Percentiles rank a stretch among this genome's conserved stretches.
These are phyloP conservation scores for Diabrotica virgifera DNA, from an alignment of 1,140 invertebrate genomes.

Conservation along the genomic window DNA sequence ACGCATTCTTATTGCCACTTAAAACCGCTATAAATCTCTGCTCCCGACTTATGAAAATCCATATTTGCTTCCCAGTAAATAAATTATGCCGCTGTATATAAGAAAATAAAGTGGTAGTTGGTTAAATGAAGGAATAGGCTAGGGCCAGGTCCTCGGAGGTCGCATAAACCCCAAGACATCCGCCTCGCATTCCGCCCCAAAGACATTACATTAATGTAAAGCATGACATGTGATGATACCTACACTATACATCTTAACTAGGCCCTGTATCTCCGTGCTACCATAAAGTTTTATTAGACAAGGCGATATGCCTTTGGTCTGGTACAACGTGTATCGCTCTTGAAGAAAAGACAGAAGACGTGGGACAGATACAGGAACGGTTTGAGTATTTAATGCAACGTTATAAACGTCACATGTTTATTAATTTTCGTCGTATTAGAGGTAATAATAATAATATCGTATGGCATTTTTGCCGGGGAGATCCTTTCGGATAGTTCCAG, in stretches of 20 bases:
- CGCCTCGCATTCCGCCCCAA: slow-evolving; percentile 21
- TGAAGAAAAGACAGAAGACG: neutral
- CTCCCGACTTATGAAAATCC: neutral
- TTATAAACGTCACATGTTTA: too few species aligned
- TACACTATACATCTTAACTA: slow-evolving; percentile 30
- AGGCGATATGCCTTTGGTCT: slow-evolving; percentile 13
- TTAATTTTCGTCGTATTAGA: too few species aligned
- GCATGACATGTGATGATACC: slow-evolving; percentile 32
- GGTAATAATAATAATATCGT: too few species aligned
- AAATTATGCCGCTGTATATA: slow-evolving; percentile 10
- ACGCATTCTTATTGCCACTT: too few species aligned
- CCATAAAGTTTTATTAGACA: slow-evolving; percentile 32
- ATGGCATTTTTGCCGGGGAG: too few species aligned
- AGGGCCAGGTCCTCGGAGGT: slow-evolving; percentile 4
- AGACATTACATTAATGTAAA: slow-evolving; percentile 33
- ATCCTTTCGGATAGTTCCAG: too few species aligned
- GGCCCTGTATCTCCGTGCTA: slow-evolving; percentile 27
- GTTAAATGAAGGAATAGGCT: slow-evolving; percentile 15
- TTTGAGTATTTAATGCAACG: neutral
- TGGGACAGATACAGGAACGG: neutral
- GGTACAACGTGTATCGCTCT: slow-evolving; percentile 8
- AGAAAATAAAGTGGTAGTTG: slow-evolving; percentile 17
- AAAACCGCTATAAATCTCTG: neutral
- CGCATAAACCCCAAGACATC: slow-evolving; percentile 4
- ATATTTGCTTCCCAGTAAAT: slow-evolving; percentile 4